These are phyloP conservation scores for Mechanitis messenoides DNA, from an alignment of 2,888 invertebrate species.

Conservation along the genomic window DNA sequence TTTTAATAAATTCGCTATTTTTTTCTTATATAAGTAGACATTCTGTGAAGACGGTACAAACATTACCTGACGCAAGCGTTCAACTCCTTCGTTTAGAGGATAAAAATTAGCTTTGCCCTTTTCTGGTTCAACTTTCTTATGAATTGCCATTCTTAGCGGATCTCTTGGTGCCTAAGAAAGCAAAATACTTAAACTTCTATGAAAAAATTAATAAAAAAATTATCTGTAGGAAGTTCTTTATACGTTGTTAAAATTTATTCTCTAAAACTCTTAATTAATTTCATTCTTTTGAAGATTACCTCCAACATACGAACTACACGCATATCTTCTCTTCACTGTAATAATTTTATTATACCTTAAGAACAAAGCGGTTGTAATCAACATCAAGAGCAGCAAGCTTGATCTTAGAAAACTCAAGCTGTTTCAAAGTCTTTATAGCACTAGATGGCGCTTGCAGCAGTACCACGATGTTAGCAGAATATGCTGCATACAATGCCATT, in stretches of 20 bases:
- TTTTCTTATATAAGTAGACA: too few species aligned
- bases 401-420: constrained; percentile 75
- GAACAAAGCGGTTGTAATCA: constrained; percentile 77
- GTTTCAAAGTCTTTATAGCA: constrained; percentile 72
- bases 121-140: constrained; percentile 52
- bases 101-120: constrained; percentile 53
- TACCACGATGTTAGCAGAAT: constrained; percentile 82
- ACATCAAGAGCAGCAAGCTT: constrained; percentile 77
- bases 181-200: too few species aligned
- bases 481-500: constrained; percentile 79
- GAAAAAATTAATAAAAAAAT: too few species aligned
- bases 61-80: constrained; percentile 53
- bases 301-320: too few species aligned
- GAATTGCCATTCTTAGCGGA: constrained; percentile 43
- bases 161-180: constrained; percentile 54
- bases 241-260: too few species aligned
- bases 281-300: too few species aligned
- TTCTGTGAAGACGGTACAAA: not conserved
- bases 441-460: constrained; percentile 79
- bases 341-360: constrained; percentile 57
- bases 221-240: too few species aligned
- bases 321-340: too few species aligned
- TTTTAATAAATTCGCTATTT: not conserved
- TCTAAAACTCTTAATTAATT: too few species aligned
- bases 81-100: constrained; percentile 55